Conservation (phyloP, 1,140 invertebrate genomes). For the Apocrypta bakeri region DNA sequence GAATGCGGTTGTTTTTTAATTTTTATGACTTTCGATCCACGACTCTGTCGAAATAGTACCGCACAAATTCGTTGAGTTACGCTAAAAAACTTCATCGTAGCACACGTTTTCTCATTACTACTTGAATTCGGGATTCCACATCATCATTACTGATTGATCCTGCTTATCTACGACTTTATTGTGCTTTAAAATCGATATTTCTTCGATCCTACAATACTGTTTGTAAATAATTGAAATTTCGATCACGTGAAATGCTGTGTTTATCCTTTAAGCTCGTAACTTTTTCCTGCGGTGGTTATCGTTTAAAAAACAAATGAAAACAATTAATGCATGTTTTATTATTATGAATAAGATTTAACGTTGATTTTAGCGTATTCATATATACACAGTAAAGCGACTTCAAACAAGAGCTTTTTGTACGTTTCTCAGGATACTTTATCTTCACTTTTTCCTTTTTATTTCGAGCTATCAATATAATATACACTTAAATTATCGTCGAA, state of each 20-base stretch:
- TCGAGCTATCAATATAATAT: background rate
- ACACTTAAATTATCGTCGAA: constrained; percentile 35
- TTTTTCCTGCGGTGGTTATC: too few relatives aligned
- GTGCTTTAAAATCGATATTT: too few relatives aligned
- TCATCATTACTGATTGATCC: background rate
- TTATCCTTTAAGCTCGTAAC: too few relatives aligned
- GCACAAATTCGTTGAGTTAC: constrained; percentile 7
- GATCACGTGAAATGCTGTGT: background rate
- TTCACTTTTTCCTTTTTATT: background rate
- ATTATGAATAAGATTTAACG: too few relatives aligned
- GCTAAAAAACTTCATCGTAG: background rate
- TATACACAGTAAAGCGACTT: too few relatives aligned
- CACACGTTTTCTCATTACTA: background rate
- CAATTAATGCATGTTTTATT: too few relatives aligned
- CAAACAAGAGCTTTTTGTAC: constrained; percentile 21
- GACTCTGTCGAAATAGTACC: background rate
- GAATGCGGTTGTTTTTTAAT: background rate
- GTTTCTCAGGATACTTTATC: background rate
- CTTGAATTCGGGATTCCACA: background rate
- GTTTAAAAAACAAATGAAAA: too few relatives aligned
- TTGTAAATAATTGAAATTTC: too few relatives aligned
- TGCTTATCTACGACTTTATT: background rate
- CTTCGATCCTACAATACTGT: too few relatives aligned
- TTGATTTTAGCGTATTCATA: too few relatives aligned
- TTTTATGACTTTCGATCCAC: background rate